Evolutionary conservation across 2,113 vertebrate genomes (phyloP).

Genomic region (Montifringilla adamsi): DNA sequence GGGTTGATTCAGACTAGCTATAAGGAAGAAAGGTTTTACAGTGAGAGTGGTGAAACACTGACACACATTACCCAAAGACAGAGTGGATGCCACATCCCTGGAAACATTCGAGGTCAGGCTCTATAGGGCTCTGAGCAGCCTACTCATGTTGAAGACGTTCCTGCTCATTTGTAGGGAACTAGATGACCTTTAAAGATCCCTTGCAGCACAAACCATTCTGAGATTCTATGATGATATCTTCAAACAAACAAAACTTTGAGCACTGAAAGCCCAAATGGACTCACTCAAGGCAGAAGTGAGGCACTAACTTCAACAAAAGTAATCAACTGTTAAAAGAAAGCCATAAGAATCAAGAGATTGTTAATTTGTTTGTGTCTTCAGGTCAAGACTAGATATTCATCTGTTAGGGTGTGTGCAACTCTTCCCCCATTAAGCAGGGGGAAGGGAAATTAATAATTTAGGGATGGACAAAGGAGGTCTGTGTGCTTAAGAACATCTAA

Average conservation of each 20-base stretch:
- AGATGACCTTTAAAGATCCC: not conserved
- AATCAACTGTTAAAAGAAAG: not conserved
- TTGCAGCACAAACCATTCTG: not conserved
- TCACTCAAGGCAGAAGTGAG: not conserved
- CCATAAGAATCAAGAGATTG: not conserved
- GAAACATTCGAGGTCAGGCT: not conserved
- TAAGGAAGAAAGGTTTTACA: not conserved
- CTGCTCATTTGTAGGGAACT: not conserved
- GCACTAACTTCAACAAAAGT: not conserved
- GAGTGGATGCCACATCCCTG: not conserved
- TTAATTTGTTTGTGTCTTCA: not conserved
- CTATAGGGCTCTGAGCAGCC: not conserved
- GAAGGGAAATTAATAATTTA: not conserved
- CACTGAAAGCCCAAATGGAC: not conserved
- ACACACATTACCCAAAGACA: not conserved
- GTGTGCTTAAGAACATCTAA: not conserved
- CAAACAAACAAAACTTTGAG: not conserved
- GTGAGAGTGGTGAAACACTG: not conserved
- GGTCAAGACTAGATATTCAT: not conserved
- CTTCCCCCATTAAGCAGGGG: not conserved
- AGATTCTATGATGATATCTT: not conserved
- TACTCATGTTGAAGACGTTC: not conserved
- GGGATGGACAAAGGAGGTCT: not conserved
- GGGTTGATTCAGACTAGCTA: not conserved
- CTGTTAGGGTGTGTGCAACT: not conserved